These are phyloP conservation scores for Atrina japonica DNA, from an alignment of 2,888 invertebrate genomes.

Conservation along the genomic window DNA sequence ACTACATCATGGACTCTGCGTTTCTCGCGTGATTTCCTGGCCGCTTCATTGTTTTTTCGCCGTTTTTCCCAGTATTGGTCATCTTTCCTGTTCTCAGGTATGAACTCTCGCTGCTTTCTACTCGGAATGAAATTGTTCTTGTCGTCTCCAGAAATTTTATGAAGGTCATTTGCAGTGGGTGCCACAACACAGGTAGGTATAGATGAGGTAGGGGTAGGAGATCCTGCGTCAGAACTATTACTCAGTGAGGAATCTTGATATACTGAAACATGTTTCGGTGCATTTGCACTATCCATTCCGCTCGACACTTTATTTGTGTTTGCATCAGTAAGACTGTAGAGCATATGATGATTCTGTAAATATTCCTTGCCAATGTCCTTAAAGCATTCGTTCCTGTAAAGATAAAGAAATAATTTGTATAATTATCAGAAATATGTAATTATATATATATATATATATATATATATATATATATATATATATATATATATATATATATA, in stretches of 20 bases:
- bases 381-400: too few species aligned
- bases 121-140: slow-evolving; percentile 81
- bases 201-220: slow-evolving; percentile 36
- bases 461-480: too few species aligned
- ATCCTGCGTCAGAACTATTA: slow-evolving; percentile 42
- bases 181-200: slow-evolving; percentile 61
- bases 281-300: too few species aligned
- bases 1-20: slow-evolving; percentile 98
- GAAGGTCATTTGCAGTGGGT: slow-evolving; percentile 48
- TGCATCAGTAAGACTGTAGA: too few species aligned
- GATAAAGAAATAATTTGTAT: too few species aligned
- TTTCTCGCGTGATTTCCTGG: slow-evolving; percentile 97
- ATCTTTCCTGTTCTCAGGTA: slow-evolving; percentile 97
- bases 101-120: slow-evolving; percentile 97
- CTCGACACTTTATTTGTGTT: too few species aligned
- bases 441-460: too few species aligned
- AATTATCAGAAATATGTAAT: too few species aligned
- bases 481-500: too few species aligned
- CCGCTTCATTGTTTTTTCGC: slow-evolving; percentile 97
- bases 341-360: too few species aligned
- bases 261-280: too few species aligned
- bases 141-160: neutral
- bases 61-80: slow-evolving; percentile 98
- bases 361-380: too few species aligned
- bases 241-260: slow-evolving; percentile 1